Base-by-base conservation (phyloP, 2,113 vertebrate species). In the Irena cyanogastra region DNA sequence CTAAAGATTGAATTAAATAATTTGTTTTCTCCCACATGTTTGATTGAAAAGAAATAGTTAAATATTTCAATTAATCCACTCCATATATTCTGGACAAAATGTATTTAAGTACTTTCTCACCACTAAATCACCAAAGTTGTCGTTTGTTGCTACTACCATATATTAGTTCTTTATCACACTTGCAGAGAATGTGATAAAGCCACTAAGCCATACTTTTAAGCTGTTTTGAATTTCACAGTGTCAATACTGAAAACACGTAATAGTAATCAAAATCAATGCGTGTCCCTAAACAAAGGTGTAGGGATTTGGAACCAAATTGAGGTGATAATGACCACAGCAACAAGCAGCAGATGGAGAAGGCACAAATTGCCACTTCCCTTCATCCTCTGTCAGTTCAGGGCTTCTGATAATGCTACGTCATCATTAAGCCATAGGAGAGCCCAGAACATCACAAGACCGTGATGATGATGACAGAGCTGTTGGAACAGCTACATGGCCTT, bases 141-240 rank as follows among this genome's bases (percentile, higher is more conserved):
- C 49, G 44, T 16, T 33, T 79, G 2, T 33, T 63, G 19, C 24
- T 63, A 35, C 19, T 44, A 18, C 37, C 7, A 13, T 6, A 6
- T 21, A 21, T 42, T 64, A 45, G n/a, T 70, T 83, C 27, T 60
- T 53, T 45, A 31, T 27, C 18, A 45, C 31, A 50, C 10, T 78
- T 59, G 16, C 0, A 0, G 1, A 6, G 57, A 64, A 12, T 9
- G 31, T 7, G 13, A 69, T 41, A 78, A 74, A 79, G 39, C 15
- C 60, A 87, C 16, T 27, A 68, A 59, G 12, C 7, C 1, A 13
- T 75, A 44, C 50, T 22, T 61, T 63, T 20, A 66, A 70, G 24
- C 15, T 52, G 22, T 45, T 75, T 68, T 56, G 78, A 60, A 68
- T 49, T 44, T 60, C 72, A 70, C 52, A 60, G n/a, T 9, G 78